Evolutionary conservation across 2,888 invertebrate species (phyloP), one percentile per base, ranked within the genome.

Genomic region (Eupithecia subumbrata): DNA sequence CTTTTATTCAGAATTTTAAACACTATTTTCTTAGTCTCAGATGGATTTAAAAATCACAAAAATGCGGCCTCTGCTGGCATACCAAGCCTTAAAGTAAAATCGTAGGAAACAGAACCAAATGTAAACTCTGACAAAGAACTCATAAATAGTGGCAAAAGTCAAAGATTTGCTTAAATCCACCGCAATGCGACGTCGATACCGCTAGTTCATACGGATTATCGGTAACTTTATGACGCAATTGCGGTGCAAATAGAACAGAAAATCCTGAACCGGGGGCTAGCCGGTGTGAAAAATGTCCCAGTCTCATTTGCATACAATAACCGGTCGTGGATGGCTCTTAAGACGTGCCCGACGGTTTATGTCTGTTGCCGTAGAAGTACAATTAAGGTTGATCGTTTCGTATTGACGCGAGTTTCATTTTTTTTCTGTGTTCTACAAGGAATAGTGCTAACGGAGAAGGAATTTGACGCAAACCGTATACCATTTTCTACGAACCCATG

Each of bases 241-340:
- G 69, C 74, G 75, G 75, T 67, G 75, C 43, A 43, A 74, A 73
- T 75, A 71, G 72, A 77, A 67, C 73, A 75, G 71, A 83, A 80
- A 78, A 78, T 78, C 75, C 79, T 79, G 25, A 74, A 77, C 63
- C 63, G 56, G 72, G 80, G 77, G 52, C 43, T 43, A 73, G 81
- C 75, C 75, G 82, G 84, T 83, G 86, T 86, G 88, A 88, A 91
- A 92, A 91, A 89, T 89, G 84, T 88, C 88, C 87, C 84, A 84
- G 77, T 86, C 81, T 88, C 84, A 91, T 93, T 94, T 91, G 90
- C 93, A 93, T 93, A 93, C 92, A 94, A 92, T 93, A 90, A 90
- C 90, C 91, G 89, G 89, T 88, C 89, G 88, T 86, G 89, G 88
- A 88, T 85, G 86, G 86, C 85, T 82, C 80, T 81, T 79, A 84